These are phyloP conservation scores for Orientallactaga sibirica DNA, from an alignment of 2,797 vertebrate genomes.

Conservation along the genomic window DNA sequence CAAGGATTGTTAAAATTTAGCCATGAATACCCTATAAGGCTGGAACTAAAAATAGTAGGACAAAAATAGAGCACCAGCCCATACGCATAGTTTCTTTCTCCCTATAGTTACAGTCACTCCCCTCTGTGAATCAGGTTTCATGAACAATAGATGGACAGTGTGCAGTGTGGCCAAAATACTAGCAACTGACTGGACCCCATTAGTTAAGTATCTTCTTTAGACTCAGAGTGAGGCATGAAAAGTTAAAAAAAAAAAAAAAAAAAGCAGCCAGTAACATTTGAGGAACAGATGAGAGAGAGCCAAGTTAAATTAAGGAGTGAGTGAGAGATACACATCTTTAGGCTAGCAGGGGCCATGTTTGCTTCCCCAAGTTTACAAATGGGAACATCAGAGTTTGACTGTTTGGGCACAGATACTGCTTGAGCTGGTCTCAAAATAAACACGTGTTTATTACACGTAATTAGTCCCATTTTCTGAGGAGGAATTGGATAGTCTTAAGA, in stretches of 20 bases:
- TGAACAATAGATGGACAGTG: background rate
- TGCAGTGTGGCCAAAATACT: background rate
- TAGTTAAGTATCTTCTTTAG: conserved; percentile 72
- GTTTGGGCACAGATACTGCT: conserved; percentile 74
- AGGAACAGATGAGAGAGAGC: conserved; percentile 20
- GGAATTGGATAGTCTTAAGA: conserved; percentile 47
- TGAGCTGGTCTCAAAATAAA: conserved; percentile 55
- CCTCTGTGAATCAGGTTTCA: conserved; percentile 55
- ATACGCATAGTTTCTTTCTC: conserved; percentile 73
- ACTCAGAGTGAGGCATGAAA: conserved; percentile 29
- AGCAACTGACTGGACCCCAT: conserved; percentile 51
- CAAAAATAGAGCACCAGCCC: conserved; percentile 70
- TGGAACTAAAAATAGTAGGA: conserved; percentile 78
- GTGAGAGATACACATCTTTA: conserved; percentile 46
- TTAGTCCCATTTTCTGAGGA: conserved; percentile 60
- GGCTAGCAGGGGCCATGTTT: conserved; percentile 48
- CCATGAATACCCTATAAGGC: conserved; percentile 79
- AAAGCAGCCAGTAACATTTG: background rate
- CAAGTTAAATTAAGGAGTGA: background rate
- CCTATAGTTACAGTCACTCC: conserved; percentile 70
- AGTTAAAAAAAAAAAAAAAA: background rate
- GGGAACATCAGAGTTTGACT: conserved; percentile 58
- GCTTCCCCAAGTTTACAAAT: conserved; percentile 65
- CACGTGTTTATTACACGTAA: conserved; percentile 63
- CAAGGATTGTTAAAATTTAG: conserved; percentile 80